These are phyloP conservation scores for Chymomyza procnemis DNA, from an alignment of 2,888 invertebrate genomes.

Conservation along the genomic window DNA sequence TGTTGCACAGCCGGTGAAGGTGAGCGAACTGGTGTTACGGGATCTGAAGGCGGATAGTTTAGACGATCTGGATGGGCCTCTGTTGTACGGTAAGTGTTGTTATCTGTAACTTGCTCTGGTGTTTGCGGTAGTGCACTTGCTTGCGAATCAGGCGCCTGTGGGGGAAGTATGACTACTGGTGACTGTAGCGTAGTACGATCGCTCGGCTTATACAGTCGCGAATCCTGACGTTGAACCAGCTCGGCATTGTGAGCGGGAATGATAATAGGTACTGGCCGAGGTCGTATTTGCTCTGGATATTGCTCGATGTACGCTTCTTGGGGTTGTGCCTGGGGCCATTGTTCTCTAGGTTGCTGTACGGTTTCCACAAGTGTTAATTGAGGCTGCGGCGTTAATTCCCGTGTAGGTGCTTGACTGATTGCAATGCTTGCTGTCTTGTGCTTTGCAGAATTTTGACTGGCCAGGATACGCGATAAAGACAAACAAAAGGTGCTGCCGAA, in stretches of 20 bases:
- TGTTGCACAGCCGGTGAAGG: slow-evolving; percentile 58
- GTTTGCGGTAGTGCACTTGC: slow-evolving; percentile 13
- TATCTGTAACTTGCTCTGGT: slow-evolving; percentile 34
- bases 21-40: slow-evolving; percentile 31
- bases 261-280: slow-evolving; percentile 55
- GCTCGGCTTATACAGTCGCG: slow-evolving; percentile 38
- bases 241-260: slow-evolving; percentile 49
- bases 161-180: slow-evolving; percentile 52
- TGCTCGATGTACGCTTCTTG: slow-evolving; percentile 22
- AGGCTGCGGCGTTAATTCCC: slow-evolving; percentile 34
- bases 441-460: slow-evolving; percentile 39
- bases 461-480: slow-evolving; percentile 63
- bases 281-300: slow-evolving; percentile 51
- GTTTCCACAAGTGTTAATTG: slow-evolving; percentile 14
- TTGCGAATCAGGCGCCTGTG: slow-evolving; percentile 32
- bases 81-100: slow-evolving; percentile 68
- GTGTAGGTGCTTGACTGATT: slow-evolving; percentile 18
- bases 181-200: slow-evolving; percentile 57
- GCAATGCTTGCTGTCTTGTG: background rate
- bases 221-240: slow-evolving; percentile 47
- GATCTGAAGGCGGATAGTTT: slow-evolving; percentile 64
- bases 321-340: slow-evolving; percentile 8
- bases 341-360: slow-evolving; percentile 27
- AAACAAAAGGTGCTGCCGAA: slow-evolving; percentile 74
- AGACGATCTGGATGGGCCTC: slow-evolving; percentile 73